Evolutionary conservation across 2,797 vertebrate genomes (phyloP).

Genomic region (Trichosurus vulpecula): DNA sequence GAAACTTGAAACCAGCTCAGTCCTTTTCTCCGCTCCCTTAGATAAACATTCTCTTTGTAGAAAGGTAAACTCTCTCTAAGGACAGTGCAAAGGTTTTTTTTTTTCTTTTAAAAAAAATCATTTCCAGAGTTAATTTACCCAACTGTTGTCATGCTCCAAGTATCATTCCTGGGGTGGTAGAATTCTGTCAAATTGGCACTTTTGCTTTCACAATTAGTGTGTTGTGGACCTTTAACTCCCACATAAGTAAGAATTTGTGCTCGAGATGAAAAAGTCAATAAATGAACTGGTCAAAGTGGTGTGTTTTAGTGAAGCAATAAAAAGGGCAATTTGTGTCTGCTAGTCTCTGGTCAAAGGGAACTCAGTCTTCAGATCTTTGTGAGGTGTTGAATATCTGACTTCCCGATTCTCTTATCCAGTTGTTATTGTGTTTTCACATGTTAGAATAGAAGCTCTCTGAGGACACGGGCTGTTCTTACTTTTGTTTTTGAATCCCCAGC

Average conservation of each 20-base stretch:
- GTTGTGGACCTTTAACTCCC: conserved; percentile 52
- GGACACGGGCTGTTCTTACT: background rate
- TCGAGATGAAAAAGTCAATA: conserved; percentile 71
- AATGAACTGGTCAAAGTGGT: conserved; percentile 63
- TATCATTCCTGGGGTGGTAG: conserved; percentile 46
- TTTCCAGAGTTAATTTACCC: conserved; percentile 71
- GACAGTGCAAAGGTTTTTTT: conserved; percentile 67
- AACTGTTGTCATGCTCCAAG: conserved; percentile 40
- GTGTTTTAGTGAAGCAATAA: conserved; percentile 72
- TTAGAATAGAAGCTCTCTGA: conserved; percentile 15
- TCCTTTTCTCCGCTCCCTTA: conserved; percentile 72
- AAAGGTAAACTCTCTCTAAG: conserved; percentile 76
- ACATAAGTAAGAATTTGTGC: conserved; percentile 57
- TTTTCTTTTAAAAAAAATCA: conserved; percentile 59
- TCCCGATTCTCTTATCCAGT: conserved; percentile 31
- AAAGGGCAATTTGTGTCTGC: conserved; percentile 67
- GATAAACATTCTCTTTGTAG: conserved; percentile 77
- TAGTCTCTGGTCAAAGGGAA: conserved; percentile 41
- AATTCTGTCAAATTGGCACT: conserved; percentile 46
- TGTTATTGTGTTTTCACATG: conserved; percentile 16
- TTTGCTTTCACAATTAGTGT: conserved; percentile 59
- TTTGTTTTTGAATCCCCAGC: background rate
- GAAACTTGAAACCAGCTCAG: conserved; percentile 73
- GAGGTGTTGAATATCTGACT: conserved; percentile 42
- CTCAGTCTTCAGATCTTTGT: conserved; percentile 51